phyloP scores from a whole-genome alignment of 2,888 invertebrate species.

The Labia minor region DNA sequence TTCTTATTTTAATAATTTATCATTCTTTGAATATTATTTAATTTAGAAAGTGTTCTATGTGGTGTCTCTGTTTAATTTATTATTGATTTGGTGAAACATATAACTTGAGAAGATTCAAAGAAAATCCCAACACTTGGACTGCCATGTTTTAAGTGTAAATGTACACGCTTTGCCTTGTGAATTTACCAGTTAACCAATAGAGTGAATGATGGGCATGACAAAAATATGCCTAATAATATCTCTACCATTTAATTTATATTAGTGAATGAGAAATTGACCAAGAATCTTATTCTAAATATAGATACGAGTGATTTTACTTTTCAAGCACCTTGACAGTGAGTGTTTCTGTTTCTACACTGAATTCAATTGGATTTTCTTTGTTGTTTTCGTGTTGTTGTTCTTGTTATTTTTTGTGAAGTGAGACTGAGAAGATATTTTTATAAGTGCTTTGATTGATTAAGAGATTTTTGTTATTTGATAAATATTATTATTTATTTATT shows the following conservation, averaged over 20 bases:
- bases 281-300: background rate
- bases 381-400: background rate
- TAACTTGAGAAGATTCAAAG: background rate
- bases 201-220: constrained; percentile 2
- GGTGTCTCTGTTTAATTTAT: background rate
- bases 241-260: background rate
- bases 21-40: background rate
- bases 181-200: background rate
- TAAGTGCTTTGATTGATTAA: too few species aligned
- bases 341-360: background rate
- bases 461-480: too few species aligned
- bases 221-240: constrained; percentile 1
- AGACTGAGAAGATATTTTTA: background rate
- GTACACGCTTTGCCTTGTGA: background rate
- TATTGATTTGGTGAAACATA: background rate
- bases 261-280: background rate
- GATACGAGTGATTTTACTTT: background rate
- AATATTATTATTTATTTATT: too few species aligned
- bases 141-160: background rate
- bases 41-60: background rate
- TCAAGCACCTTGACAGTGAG: background rate
- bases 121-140: background rate
- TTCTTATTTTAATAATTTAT: background rate
- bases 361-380: background rate
- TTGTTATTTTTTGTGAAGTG: background rate